A percentile compares a stretch with the other conserved stretches of the same genome.
Conservation (phyloP, 2,797 vertebrate genomes). For the Macrochelys suwanniensis region DNA sequence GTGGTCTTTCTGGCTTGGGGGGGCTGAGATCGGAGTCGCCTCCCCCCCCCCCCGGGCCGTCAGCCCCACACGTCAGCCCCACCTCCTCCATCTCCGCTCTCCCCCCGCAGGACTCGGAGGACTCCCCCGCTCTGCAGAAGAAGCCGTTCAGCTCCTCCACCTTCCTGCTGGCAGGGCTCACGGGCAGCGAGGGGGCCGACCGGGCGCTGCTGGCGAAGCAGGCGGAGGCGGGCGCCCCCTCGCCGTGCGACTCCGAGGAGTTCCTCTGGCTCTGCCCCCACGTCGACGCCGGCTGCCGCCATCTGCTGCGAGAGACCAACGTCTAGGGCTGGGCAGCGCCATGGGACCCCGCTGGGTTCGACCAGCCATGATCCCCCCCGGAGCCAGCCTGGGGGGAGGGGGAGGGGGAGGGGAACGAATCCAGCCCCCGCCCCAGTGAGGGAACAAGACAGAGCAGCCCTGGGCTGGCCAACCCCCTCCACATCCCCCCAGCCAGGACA, state of each 20-base stretch:
- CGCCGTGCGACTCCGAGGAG: accelerated
- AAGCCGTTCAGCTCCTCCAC: neutral
- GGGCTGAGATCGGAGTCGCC: neutral
- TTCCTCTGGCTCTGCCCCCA: accelerated
- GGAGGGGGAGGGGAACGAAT: neutral
- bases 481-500: neutral
- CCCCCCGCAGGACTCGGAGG: neutral
- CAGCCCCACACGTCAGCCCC: neutral
- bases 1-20: neutral
- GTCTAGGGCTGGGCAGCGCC: constrained; percentile 8
- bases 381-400: too few species aligned
- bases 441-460: neutral
- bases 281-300: neutral
- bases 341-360: too few species aligned
- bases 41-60: neutral
- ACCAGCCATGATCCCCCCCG: too few species aligned
- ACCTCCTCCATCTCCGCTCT: neutral
- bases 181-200: neutral
- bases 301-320: constrained; percentile 60
- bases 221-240: accelerated
- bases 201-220: neutral
- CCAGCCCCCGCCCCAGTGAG: neutral
- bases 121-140: neutral
- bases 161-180: neutral
- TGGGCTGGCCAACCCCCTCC: neutral